Conservation (phyloP, 2,797 vertebrate species). For the Labroides dimidiatus region DNA sequence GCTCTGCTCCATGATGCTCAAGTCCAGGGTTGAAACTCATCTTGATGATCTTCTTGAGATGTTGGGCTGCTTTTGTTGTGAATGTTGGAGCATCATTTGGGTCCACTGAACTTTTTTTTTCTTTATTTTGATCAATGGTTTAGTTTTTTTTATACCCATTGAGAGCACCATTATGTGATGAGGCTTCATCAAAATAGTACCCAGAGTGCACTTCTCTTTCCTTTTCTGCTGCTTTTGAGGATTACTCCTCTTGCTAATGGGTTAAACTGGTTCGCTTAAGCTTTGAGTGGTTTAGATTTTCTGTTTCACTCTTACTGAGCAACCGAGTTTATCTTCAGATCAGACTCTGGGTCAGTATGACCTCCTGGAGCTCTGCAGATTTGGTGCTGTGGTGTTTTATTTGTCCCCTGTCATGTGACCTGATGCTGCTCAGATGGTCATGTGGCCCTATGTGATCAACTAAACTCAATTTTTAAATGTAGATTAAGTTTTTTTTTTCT, state of each 20-base stretch:
- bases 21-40: slow-evolving; percentile 14
- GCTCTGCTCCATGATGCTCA: slow-evolving; percentile 6
- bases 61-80: slow-evolving; percentile 19
- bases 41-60: slow-evolving; percentile 25
- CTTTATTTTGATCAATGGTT: not conserved
- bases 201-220: not conserved
- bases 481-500: slow-evolving; percentile 8
- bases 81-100: not conserved
- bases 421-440: slow-evolving; percentile 8
- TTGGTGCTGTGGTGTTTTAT: slow-evolving; percentile 21
- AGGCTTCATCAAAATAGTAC: slow-evolving; percentile 17
- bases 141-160: not conserved
- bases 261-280: not conserved
- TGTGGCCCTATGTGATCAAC: slow-evolving; percentile 5
- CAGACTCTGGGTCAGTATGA: slow-evolving; percentile 9
- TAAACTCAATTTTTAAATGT: not conserved
- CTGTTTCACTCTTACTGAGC: slow-evolving; percentile 26
- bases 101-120: slow-evolving; percentile 2
- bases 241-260: slow-evolving; percentile 4
- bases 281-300: not conserved
- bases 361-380: slow-evolving; percentile 13
- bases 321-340: slow-evolving; percentile 38
- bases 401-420: slow-evolving; percentile 23
- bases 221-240: not conserved
- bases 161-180: slow-evolving; percentile 6